Conservation (phyloP, 2,888 invertebrate species). For the Drosophila sordidula region DNA sequence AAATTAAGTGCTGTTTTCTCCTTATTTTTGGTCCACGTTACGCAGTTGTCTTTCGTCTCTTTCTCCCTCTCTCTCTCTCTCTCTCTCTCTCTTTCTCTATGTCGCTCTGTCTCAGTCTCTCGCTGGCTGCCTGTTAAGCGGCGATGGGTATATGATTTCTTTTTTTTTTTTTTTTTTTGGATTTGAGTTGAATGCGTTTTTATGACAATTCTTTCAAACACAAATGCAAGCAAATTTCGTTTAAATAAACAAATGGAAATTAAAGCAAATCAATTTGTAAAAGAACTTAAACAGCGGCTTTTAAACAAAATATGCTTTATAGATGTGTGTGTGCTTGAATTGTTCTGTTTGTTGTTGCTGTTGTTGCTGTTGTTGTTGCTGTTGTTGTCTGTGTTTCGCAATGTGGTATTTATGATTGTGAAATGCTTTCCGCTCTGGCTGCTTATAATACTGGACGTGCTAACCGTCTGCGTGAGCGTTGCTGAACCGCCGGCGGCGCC, state of each 20-base stretch:
- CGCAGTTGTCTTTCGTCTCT: slow-evolving; percentile 5
- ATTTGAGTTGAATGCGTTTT: no score
- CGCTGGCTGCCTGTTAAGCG: slow-evolving; percentile 38
- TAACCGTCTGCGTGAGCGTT: slow-evolving; percentile 87
- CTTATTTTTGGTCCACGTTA: slow-evolving; percentile 22
- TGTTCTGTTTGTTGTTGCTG: slow-evolving; percentile 25
- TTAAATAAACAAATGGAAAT: slow-evolving; percentile 56
- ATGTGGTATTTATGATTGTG: slow-evolving; percentile 43
- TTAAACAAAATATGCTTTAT: slow-evolving; percentile 45
- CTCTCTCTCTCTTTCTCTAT: slow-evolving; percentile 24
- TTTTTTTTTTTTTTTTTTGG: slow-evolving; percentile 13
- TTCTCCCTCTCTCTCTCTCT: slow-evolving; percentile 18
- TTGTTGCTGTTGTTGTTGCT: slow-evolving; percentile 8
- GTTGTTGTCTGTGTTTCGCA: slow-evolving; percentile 27
- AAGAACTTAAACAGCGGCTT: slow-evolving; percentile 52
- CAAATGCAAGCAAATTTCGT: slow-evolving; percentile 61
- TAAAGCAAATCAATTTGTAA: slow-evolving; percentile 59
- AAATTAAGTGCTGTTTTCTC: slow-evolving; percentile 70
- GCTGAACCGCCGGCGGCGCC: slow-evolving; percentile 81
- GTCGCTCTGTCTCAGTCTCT: slow-evolving; percentile 27
- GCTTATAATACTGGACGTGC: slow-evolving; percentile 72
- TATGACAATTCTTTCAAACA: slow-evolving; percentile 55
- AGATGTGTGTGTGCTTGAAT: slow-evolving; percentile 40
- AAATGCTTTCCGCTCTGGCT: slow-evolving; percentile 42
- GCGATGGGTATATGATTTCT: slow-evolving; percentile 47